Evolutionary conservation across 64 coral and sea anemone species (phyloP), one percentile per base, ranked within the genome.

Genomic region (Montipora efflorescens): DNA sequence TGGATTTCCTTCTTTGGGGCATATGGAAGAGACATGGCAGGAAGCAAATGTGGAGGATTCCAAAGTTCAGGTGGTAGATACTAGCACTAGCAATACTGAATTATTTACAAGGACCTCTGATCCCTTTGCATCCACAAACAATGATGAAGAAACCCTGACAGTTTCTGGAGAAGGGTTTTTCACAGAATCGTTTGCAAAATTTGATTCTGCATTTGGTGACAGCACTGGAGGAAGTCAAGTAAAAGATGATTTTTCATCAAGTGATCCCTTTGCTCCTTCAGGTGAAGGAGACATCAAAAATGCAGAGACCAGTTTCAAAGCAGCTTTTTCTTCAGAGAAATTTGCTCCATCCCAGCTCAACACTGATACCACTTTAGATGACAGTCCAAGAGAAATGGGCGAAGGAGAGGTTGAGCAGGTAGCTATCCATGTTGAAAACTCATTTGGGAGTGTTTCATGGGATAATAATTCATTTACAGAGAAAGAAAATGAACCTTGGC

Each of bases 261-360:
- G 45, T 91, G 83, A 91, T 74, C 62, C 94, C 3, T 95, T 91
- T 91, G 89, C 77, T 23, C 8, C 62, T 55, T 89, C 89, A 77
- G 62, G 80, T 78, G 82, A 55, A 0, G 8, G 5, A 7, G 36
- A 48, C 15, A 10, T 2, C 46, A 43, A 93, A 61, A 21, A 15
- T 74, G 13, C 8, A 4, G 57, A 85, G 52, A 50, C 47, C 69
- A 84, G 51, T 66, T 96, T 96, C 80, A 91, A 90, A 45, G 47
- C 75, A 55, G 64, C 80, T 0, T 93, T 93, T 80, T 75, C 79
- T 25, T 50, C 64, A 8, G 81, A 48, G 14, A 36, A 44, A 22
- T 85, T 85, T 70, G 16, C 74, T 43, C 20, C 43, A n/a, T 25
- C 50, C 75, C 5, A 67, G 1, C 4, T 52, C 7, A 67, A 11